phyloP scores from a whole-genome alignment of 2,113 vertebrate genomes.

The Spea multiplicata region DNA sequence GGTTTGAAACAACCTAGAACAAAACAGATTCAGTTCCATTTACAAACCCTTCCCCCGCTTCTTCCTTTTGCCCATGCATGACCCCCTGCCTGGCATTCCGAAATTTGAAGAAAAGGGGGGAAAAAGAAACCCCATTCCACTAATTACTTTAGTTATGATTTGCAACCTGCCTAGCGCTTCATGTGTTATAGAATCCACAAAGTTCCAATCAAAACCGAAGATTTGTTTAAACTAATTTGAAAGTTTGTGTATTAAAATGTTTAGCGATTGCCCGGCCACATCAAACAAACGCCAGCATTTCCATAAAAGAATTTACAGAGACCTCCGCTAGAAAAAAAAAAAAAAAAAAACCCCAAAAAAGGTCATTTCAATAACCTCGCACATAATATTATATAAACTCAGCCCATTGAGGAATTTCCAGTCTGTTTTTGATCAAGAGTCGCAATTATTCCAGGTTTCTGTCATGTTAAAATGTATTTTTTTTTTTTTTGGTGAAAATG shows the following conservation, averaged over 20 bases:
- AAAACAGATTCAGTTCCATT: constrained; percentile 17
- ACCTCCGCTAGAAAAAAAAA: constrained; percentile 45
- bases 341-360: constrained; percentile 9
- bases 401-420: constrained; percentile 16
- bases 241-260: constrained; percentile 51
- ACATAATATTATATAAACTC: constrained; percentile 18
- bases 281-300: constrained; percentile 23
- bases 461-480: constrained; percentile 32
- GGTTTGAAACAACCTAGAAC: constrained; percentile 8
- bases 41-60: neutral
- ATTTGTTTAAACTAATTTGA: constrained; percentile 50
- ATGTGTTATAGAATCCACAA: constrained; percentile 52
- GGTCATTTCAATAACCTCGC: constrained; percentile 17
- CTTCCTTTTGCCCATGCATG: rapidly evolving
- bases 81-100: constrained; percentile 18
- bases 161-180: constrained; percentile 57
- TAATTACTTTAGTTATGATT: constrained; percentile 63
- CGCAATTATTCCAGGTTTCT: constrained; percentile 50
- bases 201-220: constrained; percentile 56
- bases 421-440: constrained; percentile 62
- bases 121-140: constrained; percentile 39
- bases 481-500: constrained; percentile 15
- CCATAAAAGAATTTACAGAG: constrained; percentile 45
- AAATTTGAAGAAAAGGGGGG: constrained; percentile 30
- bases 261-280: constrained; percentile 45